phyloP scores from a whole-genome alignment of 1,140 invertebrate genomes.

The Apocrypta bakeri region DNA sequence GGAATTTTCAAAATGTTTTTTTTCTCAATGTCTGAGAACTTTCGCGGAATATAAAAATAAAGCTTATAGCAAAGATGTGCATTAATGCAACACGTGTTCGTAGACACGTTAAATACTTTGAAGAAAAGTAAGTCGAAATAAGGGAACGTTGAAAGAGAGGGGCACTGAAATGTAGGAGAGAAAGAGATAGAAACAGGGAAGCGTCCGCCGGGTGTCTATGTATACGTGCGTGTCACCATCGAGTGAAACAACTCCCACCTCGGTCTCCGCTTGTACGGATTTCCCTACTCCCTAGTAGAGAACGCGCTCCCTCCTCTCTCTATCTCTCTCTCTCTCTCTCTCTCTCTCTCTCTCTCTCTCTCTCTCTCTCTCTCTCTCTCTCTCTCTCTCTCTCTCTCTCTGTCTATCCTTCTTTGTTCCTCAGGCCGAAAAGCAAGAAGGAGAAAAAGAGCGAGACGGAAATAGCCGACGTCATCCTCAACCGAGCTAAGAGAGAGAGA shows the following conservation, averaged over 20 bases:
- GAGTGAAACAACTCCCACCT: slow-evolving; percentile 25
- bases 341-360: slow-evolving; percentile 10
- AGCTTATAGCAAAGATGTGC: too few species aligned
- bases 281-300: slow-evolving; percentile 26
- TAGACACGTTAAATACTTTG: slow-evolving; percentile 4
- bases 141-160: slow-evolving; percentile 23
- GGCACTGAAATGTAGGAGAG: slow-evolving; percentile 30
- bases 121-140: too few species aligned
- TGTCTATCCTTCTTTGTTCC: neutral
- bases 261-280: neutral
- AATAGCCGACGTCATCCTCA: slow-evolving; percentile 19
- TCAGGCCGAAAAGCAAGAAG: neutral
- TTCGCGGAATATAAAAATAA: too few species aligned
- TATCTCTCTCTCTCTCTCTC: neutral
- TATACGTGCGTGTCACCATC: slow-evolving; percentile 42
- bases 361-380: slow-evolving; percentile 24
- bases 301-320: neutral
- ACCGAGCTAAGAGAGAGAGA: neutral
- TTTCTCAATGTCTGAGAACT: too few species aligned
- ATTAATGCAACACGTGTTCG: neutral
- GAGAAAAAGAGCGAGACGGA: slow-evolving; percentile 25
- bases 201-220: neutral
- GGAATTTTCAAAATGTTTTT: too few species aligned
- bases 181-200: slow-evolving; percentile 43
- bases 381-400: slow-evolving; percentile 21